Evolutionary conservation across 2,113 vertebrate species (phyloP).

Genomic region (Pomatostomus ruficeps): DNA sequence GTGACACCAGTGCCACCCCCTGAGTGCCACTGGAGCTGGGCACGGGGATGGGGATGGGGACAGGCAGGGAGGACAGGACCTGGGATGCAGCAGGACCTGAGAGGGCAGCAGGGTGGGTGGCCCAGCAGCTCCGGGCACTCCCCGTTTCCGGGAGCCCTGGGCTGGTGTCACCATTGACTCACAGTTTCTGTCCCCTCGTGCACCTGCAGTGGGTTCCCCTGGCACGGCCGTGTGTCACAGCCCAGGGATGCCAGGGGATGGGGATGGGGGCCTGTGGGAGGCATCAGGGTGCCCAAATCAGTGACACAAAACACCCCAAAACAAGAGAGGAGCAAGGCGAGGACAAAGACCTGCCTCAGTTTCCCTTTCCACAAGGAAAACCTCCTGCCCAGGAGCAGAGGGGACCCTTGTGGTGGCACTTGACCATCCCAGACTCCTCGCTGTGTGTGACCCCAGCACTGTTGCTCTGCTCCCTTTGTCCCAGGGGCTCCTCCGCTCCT

Average conservation of each 20-base stretch:
- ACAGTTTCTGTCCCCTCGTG: neutral
- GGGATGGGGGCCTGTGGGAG: rapidly evolving
- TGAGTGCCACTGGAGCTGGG: neutral
- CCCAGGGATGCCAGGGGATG: neutral
- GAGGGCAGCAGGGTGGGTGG: rapidly evolving
- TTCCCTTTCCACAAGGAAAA: neutral
- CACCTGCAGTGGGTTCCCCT: neutral
- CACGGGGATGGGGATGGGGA: neutral
- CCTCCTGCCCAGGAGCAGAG: neutral
- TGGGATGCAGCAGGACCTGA: neutral
- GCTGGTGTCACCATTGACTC: neutral
- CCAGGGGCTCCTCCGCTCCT: neutral
- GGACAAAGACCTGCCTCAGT: neutral
- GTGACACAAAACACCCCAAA: neutral
- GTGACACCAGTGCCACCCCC: neutral
- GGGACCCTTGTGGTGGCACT: neutral
- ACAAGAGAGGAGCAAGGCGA: neutral
- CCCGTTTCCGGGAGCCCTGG: rapidly evolving
- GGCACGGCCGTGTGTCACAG: neutral
- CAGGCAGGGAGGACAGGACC: neutral
- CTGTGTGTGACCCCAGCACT: neutral
- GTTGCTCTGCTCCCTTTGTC: neutral
- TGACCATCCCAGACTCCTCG: rapidly evolving
- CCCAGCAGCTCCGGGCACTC: neutral
- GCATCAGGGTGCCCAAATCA: neutral